Evolutionary conservation across 2,113 vertebrate genomes (phyloP), one percentile per base, ranked within the genome.

Genomic region (Tylochromis polylepis): DNA sequence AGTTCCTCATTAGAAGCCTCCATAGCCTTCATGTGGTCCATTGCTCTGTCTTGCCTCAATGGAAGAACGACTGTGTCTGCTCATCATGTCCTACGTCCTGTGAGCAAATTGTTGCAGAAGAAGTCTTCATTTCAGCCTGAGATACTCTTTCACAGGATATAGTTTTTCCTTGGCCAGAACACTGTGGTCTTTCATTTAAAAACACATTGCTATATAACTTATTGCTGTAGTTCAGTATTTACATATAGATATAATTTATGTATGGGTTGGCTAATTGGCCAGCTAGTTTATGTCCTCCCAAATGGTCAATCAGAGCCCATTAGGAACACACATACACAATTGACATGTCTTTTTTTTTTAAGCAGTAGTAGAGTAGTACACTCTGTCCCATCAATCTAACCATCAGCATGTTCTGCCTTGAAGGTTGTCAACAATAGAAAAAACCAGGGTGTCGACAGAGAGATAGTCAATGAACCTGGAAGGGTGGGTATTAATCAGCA

Each of bases 401-500:
- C 81, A 86, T 78, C 83, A 82, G 70, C 24, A 6, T 20, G 57
- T 27, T 85, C 57, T 62, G 67, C 88, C 81, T 88, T 43, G 57
- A 59, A 90, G 82, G 86, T 87, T 10, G 81, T 59, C 80, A 31
- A 75, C 60, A 5, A 88, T 89, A 84, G 65, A 81, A 46, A 55
- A 15, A 27, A 72, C 38, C 53, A 6, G 59, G 29, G 72, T 53
- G 60, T 82, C 34, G 31, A 70, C 75, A 29, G 78, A 92, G 80
- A 92, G 84, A 80, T 3, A 24, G 89, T 90, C 87, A 91, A 89
- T 92, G 85, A 92, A 84, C 78, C 90, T 79, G 53, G 57, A 86
- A 72, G 81, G 92, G 24, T 72, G 80, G 29, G 56, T 87, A 92
- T 94, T 93, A 91, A 94, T 94, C 90, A 91, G 82, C 24, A 53